These are phyloP conservation scores for Ferrisia virgata DNA, from an alignment of 2,888 invertebrate species.

Conservation along the genomic window DNA sequence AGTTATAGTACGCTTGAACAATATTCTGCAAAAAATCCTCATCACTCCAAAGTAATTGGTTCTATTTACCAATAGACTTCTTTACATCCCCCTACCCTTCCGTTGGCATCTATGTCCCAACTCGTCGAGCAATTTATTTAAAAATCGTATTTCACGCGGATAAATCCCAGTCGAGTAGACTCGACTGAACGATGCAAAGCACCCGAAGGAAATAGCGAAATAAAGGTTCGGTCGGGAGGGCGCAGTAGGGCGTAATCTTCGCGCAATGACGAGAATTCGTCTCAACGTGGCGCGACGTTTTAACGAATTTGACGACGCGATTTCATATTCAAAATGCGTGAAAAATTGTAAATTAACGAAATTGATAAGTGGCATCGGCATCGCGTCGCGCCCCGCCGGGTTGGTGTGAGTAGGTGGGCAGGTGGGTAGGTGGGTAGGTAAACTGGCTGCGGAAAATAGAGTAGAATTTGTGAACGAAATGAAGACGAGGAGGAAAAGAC, in stretches of 20 bases:
- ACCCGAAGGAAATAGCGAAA: not conserved
- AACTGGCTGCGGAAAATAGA: constrained; percentile 39
- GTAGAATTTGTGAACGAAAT: not conserved
- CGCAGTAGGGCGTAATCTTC: not conserved
- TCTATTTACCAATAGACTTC: too few species aligned
- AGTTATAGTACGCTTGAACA: too few species aligned
- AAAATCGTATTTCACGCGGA: too few species aligned
- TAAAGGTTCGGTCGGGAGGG: not conserved
- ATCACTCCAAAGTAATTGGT: too few species aligned
- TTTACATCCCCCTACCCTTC: too few species aligned
- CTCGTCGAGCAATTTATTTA: too few species aligned
- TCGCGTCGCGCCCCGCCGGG: constrained; percentile 8
- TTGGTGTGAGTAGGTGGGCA: too few species aligned
- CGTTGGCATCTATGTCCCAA: too few species aligned
- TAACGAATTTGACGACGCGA: not conserved
- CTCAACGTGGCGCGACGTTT: not conserved
- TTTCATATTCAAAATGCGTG: constrained; percentile 24
- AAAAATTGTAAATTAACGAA: constrained; percentile 30
- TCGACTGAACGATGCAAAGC: not conserved
- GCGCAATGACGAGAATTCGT: not conserved
- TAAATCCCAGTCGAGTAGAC: not conserved
- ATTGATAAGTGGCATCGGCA: constrained; percentile 6
- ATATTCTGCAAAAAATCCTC: too few species aligned
- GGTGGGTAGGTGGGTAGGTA: too few species aligned
- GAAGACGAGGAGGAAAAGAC: not conserved